A percentile compares a stretch with the other conserved stretches of the same genome.
These are phyloP conservation scores for Philaenus spumarius DNA, from an alignment of 1,140 invertebrate genomes.

Conservation along the genomic window DNA sequence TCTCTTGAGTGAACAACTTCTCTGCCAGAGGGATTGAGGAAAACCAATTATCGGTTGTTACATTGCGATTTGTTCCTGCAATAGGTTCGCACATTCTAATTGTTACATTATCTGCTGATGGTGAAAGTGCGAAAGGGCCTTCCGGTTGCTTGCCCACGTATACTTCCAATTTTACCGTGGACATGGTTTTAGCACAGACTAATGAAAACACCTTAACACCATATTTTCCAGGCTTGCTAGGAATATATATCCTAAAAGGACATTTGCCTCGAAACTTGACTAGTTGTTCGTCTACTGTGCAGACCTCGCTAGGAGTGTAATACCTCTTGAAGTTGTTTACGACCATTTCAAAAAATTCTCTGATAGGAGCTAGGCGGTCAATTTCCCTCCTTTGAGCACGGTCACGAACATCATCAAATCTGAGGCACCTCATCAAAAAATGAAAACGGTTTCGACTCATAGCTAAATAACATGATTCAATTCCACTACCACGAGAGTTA, in stretches of 20 bases:
- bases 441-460: conserved; percentile 35
- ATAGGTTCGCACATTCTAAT: conserved; percentile 35
- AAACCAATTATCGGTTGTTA: conserved; percentile 37
- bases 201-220: conserved; percentile 8
- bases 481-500: conserved; percentile 18
- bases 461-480: conserved; percentile 32
- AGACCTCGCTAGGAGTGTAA: conserved; percentile 30
- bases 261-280: conserved; percentile 36
- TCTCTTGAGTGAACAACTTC: conserved; percentile 23
- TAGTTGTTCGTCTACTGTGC: conserved; percentile 40
- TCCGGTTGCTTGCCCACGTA: conserved; percentile 31
- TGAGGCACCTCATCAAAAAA: conserved; percentile 33
- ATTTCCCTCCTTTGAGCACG: conserved; percentile 29
- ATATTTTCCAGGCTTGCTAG: conserved; percentile 17
- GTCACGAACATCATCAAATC: conserved; percentile 33
- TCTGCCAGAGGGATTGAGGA: conserved; percentile 25
- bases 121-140: conserved; percentile 31
- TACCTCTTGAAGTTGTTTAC: conserved; percentile 25
- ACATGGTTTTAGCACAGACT: conserved; percentile 10
- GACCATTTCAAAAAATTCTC: conserved; percentile 31
- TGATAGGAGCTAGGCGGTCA: conserved; percentile 36
- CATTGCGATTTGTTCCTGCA: conserved; percentile 32
- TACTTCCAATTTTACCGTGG: conserved; percentile 11
- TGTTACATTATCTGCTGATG: conserved; percentile 32
- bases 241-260: conserved; percentile 33